Evolutionary conservation across 35 echinoderm and acorn worm genomes (phyloP).

Genomic region (Stichopus chloronotus): DNA sequence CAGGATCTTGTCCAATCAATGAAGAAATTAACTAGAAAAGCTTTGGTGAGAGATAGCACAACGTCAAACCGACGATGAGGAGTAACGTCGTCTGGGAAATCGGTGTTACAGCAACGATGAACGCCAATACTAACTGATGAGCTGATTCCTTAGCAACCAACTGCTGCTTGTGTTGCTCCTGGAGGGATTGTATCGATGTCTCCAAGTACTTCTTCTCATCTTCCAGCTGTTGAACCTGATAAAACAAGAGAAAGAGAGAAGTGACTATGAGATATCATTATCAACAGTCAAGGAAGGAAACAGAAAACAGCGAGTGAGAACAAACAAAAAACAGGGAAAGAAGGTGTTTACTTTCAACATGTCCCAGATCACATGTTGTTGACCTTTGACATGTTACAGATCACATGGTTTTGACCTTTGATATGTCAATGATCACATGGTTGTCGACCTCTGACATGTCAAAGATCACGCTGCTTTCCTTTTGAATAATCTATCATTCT

Average conservation of each 20-base stretch:
- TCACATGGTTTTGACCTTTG: no score
- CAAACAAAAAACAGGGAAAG: background rate
- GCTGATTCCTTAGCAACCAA: conserved; percentile 41
- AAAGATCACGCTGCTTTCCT: no score
- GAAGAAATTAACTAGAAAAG: no score
- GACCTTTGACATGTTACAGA: no score
- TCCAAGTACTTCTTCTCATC: conserved; percentile 58
- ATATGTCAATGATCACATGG: no score
- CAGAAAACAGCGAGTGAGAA: background rate
- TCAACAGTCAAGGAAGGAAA: background rate
- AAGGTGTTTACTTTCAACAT: no score
- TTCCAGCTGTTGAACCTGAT: conserved; percentile 50
- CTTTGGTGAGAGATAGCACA: no score
- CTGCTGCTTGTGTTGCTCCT: conserved; percentile 67
- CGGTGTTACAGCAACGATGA: background rate
- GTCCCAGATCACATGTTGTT: background rate
- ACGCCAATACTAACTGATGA: conserved; percentile 4
- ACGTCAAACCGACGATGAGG: no score
- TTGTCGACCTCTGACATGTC: no score
- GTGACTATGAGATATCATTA: background rate
- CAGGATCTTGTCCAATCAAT: no score
- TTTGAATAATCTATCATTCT: no score
- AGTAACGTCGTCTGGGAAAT: no score
- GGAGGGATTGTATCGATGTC: conserved; percentile 39
- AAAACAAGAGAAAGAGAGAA: background rate